A percentile compares a stretch with the other conserved stretches of the same genome.
phyloP scores from a whole-genome alignment of 1,140 invertebrate species.

The Anoplophora glabripennis region DNA sequence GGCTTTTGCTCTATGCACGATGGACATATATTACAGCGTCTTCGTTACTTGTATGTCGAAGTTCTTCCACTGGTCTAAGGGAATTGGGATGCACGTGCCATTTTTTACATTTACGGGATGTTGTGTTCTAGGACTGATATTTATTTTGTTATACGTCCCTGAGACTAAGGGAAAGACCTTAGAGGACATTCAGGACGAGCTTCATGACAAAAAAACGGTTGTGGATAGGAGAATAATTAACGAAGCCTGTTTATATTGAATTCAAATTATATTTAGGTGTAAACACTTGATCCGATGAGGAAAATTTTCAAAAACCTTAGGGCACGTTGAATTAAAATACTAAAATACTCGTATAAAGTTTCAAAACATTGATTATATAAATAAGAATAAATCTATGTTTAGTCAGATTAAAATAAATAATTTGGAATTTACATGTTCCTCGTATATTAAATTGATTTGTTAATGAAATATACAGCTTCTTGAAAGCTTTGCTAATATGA shows the following conservation, averaged over 20 bases:
- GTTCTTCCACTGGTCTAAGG: conserved; percentile 64
- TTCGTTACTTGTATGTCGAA: conserved; percentile 70
- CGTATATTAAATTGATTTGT: too few relatives aligned
- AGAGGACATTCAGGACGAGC: conserved; percentile 48
- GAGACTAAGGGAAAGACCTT: conserved; percentile 82
- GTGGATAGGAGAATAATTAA: not conserved
- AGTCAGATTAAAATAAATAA: too few relatives aligned
- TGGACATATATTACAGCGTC: conserved; percentile 66
- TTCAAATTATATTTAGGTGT: too few relatives aligned
- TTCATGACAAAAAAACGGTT: conserved; percentile 25
- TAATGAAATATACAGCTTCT: too few relatives aligned
- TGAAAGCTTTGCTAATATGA: too few relatives aligned
- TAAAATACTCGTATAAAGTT: too few relatives aligned
- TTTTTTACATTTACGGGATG: conserved; percentile 71
- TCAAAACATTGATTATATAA: too few relatives aligned
- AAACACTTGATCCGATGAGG: too few relatives aligned
- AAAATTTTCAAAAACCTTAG: too few relatives aligned
- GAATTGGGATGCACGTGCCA: conserved; percentile 61
- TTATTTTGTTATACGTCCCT: conserved; percentile 64
- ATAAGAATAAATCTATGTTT: too few relatives aligned
- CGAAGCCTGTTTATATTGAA: not conserved
- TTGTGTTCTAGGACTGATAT: conserved; percentile 59
- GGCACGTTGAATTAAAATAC: too few relatives aligned
- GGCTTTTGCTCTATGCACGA: conserved; percentile 64
- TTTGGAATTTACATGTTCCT: too few relatives aligned